Evolutionary conservation across 2,888 invertebrate species (phyloP), one percentile per base, ranked within the genome.

Genomic region (Apamea crenata): DNA sequence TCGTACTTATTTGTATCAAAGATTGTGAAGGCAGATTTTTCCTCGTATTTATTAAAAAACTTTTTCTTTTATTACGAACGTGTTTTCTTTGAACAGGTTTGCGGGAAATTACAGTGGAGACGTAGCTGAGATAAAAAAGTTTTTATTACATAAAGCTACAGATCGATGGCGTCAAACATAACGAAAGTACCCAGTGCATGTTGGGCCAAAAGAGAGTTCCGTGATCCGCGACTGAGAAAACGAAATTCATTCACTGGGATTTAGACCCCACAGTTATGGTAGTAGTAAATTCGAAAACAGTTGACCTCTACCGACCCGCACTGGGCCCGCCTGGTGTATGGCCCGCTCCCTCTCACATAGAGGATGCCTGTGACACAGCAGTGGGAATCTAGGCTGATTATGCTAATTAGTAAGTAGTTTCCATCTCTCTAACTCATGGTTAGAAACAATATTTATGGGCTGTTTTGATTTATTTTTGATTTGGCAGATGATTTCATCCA

Each of bases 21-120:
- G 70, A 77, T 59, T 68, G 69, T 70, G 59, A 77, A 78, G 67
- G 80, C 68, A 77, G 73, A 72, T 69, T 83, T 80, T 81, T 71
- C 73, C 71, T 84, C 74, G 74, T 86, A 88, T 89, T 91, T 91
- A 91, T 91, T 91, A 91, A 91, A 90, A 91, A 92, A 91, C 82
- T 91, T 92, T 89, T 74, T 74, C 81, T 88, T 89, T 89, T 89
- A 86, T 86, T 84, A 89, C 70, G 80, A 85, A 84, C 81, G 71
- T 80, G 76, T 69, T 87, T 86, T 82, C 85, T 86, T 84, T 83
- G 82, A 80, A 80, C 77, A 78, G 79, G 78, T 87, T 88, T 88
- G 69, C 61, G 81, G 81, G 77, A 86, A 82, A 87, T 89, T 84
- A 83, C 83, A 67, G 80, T 66, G 63, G 47, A 77, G 80, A 81